phyloP scores from a whole-genome alignment of 2,888 invertebrate genomes.

The Protodeltote pygarga region DNA sequence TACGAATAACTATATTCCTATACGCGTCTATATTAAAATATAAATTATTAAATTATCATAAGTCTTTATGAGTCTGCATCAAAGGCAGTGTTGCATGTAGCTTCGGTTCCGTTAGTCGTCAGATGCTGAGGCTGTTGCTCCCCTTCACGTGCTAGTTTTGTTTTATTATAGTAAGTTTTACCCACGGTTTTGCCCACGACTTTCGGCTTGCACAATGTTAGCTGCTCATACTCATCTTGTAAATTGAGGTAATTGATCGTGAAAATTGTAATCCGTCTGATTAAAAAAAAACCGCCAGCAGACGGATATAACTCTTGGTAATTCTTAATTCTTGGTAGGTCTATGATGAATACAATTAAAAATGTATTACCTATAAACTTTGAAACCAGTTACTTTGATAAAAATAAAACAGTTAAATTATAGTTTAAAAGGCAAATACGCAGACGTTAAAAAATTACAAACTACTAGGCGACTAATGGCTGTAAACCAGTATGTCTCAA shows the following conservation, averaged over 20 bases:
- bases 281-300: conserved; percentile 8
- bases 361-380: no score
- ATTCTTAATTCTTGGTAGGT: no score
- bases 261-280: background rate
- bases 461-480: no score
- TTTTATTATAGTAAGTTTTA: conserved; percentile 41
- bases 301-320: background rate
- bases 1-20: background rate
- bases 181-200: conserved; percentile 30
- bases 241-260: no score
- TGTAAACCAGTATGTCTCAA: no score
- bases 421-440: no score
- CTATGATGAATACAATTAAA: no score
- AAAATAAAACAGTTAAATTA: no score
- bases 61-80: conserved; percentile 39
- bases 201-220: conserved; percentile 14
- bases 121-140: conserved; percentile 58
- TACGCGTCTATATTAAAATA: conserved; percentile 11
- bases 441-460: no score
- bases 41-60: conserved; percentile 27
- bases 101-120: conserved; percentile 54
- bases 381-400: no score
- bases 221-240: conserved; percentile 2
- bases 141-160: conserved; percentile 47
- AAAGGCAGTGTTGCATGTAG: conserved; percentile 56